Conservation (phyloP, 1,140 invertebrate genomes). For the Drosophila equinoxialis region DNA sequence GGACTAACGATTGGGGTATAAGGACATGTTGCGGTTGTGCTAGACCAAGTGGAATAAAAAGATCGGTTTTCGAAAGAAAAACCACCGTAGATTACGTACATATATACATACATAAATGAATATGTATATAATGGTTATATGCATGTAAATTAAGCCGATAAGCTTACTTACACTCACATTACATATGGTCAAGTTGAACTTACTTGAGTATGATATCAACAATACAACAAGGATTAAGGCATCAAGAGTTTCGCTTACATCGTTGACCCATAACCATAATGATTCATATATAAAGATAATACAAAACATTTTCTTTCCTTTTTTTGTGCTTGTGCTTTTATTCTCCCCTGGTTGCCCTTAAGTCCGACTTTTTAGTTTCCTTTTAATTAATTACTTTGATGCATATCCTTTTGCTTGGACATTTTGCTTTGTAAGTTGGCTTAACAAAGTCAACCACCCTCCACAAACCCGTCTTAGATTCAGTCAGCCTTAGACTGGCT, state of each 20-base stretch:
- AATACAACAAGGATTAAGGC: background rate
- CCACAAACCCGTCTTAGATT: too few species aligned
- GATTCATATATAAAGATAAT: background rate
- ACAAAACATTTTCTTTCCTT: background rate
- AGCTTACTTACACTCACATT: background rate
- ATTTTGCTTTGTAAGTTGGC: too few species aligned
- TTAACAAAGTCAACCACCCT: too few species aligned
- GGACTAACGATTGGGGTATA: background rate
- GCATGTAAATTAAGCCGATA: constrained; percentile 4
- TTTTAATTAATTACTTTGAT: background rate
- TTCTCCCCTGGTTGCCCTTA: too few species aligned
- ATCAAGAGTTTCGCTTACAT: background rate
- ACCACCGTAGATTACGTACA: background rate
- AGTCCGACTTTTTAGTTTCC: too few species aligned
- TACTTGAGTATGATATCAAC: background rate
- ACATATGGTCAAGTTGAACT: background rate
- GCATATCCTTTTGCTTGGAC: background rate
- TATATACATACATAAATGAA: background rate
- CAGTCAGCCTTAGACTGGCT: too few species aligned
- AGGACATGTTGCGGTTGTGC: constrained; percentile 46
- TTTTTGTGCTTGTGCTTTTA: background rate
- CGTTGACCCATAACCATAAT: too few species aligned
- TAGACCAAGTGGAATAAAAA: constrained; percentile 10
- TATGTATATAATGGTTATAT: background rate
- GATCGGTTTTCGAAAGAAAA: constrained; percentile 27